These are phyloP conservation scores for Crotalus tigris DNA, from an alignment of 2,113 vertebrate species.

Conservation along the genomic window DNA sequence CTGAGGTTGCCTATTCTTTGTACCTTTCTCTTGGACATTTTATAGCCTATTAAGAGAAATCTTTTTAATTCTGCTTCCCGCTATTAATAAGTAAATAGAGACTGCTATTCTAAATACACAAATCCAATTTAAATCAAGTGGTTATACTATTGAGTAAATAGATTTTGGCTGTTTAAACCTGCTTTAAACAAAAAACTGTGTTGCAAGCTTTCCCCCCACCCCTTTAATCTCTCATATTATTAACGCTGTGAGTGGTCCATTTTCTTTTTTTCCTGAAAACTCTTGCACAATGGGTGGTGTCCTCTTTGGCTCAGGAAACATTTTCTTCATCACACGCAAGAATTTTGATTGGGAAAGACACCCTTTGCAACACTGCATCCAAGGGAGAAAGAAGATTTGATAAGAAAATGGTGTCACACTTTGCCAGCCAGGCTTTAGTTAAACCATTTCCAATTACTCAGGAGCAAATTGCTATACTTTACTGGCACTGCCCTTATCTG, in stretches of 20 bases:
- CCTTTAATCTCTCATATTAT: background rate
- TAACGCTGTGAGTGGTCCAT: background rate
- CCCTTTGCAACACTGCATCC: background rate
- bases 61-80: background rate
- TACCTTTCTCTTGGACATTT: background rate
- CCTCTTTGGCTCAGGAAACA: background rate
- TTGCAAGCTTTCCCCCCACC: background rate
- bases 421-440: background rate
- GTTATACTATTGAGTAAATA: background rate
- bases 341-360: background rate
- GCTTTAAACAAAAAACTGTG: background rate
- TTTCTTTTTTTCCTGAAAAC: background rate
- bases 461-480: background rate
- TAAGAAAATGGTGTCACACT: background rate
- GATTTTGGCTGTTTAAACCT: background rate
- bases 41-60: background rate
- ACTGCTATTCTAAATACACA: background rate
- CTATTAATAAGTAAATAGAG: background rate
- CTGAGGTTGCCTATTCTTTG: background rate
- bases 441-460: background rate
- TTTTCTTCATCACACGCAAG: background rate
- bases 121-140: background rate
- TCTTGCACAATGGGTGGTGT: background rate
- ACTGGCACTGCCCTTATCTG: background rate
- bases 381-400: background rate